Percentiles rank a stretch among this genome's conserved stretches.
These are phyloP conservation scores for Troides oblongomaculatus DNA, from an alignment of 2,888 invertebrate genomes.

Conservation along the genomic window DNA sequence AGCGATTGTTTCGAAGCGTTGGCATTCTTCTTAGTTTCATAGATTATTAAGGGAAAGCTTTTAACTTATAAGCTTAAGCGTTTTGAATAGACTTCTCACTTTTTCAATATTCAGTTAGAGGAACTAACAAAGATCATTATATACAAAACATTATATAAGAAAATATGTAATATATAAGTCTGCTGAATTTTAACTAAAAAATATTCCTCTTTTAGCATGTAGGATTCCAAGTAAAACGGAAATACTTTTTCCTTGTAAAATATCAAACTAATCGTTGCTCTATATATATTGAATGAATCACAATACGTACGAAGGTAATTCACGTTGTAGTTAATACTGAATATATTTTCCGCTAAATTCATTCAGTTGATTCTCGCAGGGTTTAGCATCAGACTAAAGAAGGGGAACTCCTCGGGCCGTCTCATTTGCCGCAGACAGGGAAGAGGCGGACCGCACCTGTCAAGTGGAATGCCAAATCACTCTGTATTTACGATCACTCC, in stretches of 20 bases:
- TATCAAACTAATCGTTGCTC: not conserved
- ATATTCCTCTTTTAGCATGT: too few relatives aligned
- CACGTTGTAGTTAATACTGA: not conserved
- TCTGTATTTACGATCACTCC: conserved; percentile 61
- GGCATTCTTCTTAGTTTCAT: conserved; percentile 7
- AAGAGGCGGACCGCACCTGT: conserved; percentile 68
- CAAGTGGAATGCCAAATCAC: conserved; percentile 45
- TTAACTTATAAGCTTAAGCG: conserved; percentile 9
- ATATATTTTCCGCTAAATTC: conserved; percentile 11
- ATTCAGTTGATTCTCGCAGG: conserved; percentile 31
- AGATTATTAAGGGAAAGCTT: conserved; percentile 4
- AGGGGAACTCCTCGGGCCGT: conserved; percentile 53
- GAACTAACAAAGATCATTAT: not conserved
- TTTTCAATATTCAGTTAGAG: not conserved
- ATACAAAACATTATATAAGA: not conserved
- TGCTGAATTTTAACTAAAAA: too few relatives aligned
- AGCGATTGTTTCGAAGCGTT: conserved; percentile 19
- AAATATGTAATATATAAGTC: too few relatives aligned
- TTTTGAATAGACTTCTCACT: not conserved
- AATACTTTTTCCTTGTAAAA: not conserved
- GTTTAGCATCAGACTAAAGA: conserved; percentile 35
- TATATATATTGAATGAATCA: too few relatives aligned
- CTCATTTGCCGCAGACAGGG: conserved; percentile 70
- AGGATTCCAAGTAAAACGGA: too few relatives aligned
- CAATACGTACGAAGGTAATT: not conserved